phyloP scores from a whole-genome alignment of 64 coral and sea anemone species.

The Porites lutea region DNA sequence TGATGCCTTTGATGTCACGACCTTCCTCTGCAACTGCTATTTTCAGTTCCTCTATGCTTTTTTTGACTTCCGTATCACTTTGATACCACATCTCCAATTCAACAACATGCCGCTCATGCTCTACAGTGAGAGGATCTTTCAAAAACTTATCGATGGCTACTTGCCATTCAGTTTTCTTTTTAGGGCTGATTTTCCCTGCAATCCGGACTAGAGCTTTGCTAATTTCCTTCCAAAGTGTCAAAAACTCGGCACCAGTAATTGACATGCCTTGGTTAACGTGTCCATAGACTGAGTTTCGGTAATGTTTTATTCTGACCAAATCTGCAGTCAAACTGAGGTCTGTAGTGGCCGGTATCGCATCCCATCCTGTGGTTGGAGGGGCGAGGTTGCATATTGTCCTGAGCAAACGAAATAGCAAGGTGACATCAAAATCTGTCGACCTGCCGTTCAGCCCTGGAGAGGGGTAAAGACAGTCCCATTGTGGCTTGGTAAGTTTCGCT shows the following conservation, averaged over 20 bases:
- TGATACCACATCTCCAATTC: neutral
- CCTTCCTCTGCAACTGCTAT: neutral
- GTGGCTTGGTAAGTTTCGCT: conserved; percentile 29
- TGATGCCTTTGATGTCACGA: neutral
- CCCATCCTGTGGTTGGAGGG: conserved; percentile 10
- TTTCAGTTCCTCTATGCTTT: neutral
- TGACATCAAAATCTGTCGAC: conserved; percentile 33
- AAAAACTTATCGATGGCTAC: neutral
- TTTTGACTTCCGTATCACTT: neutral
- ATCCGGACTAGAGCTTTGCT: neutral
- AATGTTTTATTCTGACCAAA: conserved; percentile 25
- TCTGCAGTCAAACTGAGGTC: conserved; percentile 14
- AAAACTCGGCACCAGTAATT: conserved; percentile 10
- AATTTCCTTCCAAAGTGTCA: conserved; percentile 26
- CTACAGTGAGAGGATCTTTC: neutral
- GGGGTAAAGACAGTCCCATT: conserved; percentile 24
- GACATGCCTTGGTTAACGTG: conserved; percentile 24
- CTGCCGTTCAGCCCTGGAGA: neutral
- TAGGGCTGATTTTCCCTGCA: neutral
- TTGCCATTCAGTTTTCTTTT: neutral
- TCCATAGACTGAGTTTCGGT: conserved; percentile 35
- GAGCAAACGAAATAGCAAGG: neutral
- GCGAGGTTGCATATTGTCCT: conserved; percentile 32
- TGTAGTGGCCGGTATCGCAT: neutral
- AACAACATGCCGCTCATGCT: neutral